Percentiles rank a stretch among this genome's conserved stretches.
phyloP scores from a whole-genome alignment of 2,888 invertebrate genomes.

The Amphipyra berbera region DNA sequence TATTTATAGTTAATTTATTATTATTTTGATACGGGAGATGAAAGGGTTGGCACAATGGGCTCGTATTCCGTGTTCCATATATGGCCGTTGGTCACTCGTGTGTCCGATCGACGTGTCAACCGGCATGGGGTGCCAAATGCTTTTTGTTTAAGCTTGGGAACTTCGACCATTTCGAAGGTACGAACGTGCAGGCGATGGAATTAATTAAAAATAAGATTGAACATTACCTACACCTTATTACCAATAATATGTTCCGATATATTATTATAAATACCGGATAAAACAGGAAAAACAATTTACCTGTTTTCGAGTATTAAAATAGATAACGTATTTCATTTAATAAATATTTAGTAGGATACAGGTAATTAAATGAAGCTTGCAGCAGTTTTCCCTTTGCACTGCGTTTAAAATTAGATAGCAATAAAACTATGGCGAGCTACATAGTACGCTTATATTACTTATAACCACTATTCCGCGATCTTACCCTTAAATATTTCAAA shows the following conservation, averaged over 20 bases:
- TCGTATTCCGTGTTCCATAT: conserved; percentile 78
- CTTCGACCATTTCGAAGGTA: conserved; percentile 37
- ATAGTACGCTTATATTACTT: neutral
- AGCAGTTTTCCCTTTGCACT: conserved; percentile 27
- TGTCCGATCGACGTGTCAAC: conserved; percentile 62
- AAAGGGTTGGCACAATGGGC: conserved; percentile 83
- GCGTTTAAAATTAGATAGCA: conserved; percentile 26
- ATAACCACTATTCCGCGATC: neutral
- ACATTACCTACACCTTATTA: conserved; percentile 6
- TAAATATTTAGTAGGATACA: conserved; percentile 13
- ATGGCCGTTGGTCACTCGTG: conserved; percentile 79
- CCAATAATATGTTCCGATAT: conserved; percentile 3
- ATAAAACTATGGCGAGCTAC: neutral
- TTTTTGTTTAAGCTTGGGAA: conserved; percentile 74
- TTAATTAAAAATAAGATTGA: conserved; percentile 20
- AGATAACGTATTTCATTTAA: conserved; percentile 27
- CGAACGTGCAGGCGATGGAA: conserved; percentile 29
- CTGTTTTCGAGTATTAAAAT: conserved; percentile 43
- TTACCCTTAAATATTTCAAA: conserved; percentile 17
- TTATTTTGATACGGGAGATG: conserved; percentile 88
- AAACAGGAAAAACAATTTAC: conserved; percentile 29
- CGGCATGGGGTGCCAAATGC: conserved; percentile 65
- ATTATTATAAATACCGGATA: conserved; percentile 8
- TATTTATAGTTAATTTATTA: conserved; percentile 89
- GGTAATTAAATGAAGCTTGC: conserved; percentile 8